Conservation (phyloP, 1,140 invertebrate genomes). For the Bombus turneri region DNA sequence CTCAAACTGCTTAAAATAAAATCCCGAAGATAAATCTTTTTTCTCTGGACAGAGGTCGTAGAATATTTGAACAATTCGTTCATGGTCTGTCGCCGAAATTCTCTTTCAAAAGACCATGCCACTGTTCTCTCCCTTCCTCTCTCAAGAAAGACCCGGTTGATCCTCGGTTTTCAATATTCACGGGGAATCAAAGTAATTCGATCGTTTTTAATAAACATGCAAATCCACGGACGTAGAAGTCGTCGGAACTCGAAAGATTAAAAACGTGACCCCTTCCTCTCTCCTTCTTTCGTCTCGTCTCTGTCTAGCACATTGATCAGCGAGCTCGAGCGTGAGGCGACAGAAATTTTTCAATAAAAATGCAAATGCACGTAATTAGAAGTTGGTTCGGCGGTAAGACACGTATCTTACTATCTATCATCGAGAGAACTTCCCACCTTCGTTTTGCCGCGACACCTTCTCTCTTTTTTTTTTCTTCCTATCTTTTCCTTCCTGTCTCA, state of each 20-base stretch:
- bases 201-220: slow-evolving; percentile 57
- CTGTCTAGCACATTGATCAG: slow-evolving; percentile 19
- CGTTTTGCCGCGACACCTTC: neutral
- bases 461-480: neutral
- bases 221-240: slow-evolving; percentile 45
- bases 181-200: slow-evolving; percentile 30
- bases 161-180: slow-evolving; percentile 36
- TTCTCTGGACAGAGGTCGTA: neutral
- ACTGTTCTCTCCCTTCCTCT: neutral
- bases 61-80: neutral
- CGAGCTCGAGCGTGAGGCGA: neutral
- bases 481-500: too few species aligned
- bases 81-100: neutral
- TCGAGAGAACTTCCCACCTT: neutral
- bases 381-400: slow-evolving; percentile 7
- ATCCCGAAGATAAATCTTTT: neutral
- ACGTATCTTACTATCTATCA: slow-evolving; percentile 7
- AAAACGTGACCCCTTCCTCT: slow-evolving; percentile 39
- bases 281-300: neutral
- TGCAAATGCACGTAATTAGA: slow-evolving; percentile 54
- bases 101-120: neutral
- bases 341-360: slow-evolving; percentile 57
- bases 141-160: neutral
- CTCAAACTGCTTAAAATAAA: neutral
- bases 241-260: slow-evolving; percentile 42